Percentiles rank a stretch among this genome's conserved stretches.
These are phyloP conservation scores for Gryllus bimaculatus DNA, from an alignment of 1,140 invertebrate species.

Conservation along the genomic window DNA sequence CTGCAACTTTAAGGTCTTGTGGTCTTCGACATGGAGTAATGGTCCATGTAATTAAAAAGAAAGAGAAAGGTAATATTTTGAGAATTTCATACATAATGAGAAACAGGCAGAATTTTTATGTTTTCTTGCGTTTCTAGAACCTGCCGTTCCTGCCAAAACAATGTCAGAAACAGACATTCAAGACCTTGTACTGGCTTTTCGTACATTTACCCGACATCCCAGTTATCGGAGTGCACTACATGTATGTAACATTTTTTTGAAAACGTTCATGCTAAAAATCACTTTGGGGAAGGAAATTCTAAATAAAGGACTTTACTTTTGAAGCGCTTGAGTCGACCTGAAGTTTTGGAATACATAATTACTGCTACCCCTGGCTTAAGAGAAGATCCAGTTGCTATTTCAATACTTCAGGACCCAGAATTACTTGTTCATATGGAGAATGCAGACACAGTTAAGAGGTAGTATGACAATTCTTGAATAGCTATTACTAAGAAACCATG, in stretches of 20 bases:
- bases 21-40: slow-evolving; percentile 42
- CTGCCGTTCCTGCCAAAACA: slow-evolving; percentile 25
- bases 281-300: neutral
- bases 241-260: slow-evolving; percentile 27
- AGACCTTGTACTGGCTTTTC: slow-evolving; percentile 38
- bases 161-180: slow-evolving; percentile 37
- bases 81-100: neutral
- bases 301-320: slow-evolving; percentile 18
- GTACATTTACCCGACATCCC: slow-evolving; percentile 37
- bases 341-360: slow-evolving; percentile 46
- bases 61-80: slow-evolving; percentile 29
- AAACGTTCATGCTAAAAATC: no score
- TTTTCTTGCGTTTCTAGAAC: slow-evolving; percentile 20
- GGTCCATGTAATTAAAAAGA: slow-evolving; percentile 42
- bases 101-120: neutral
- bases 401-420: slow-evolving; percentile 47
- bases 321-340: slow-evolving; percentile 41
- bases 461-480: neutral
- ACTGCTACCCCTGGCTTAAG: slow-evolving; percentile 39
- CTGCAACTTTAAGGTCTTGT: slow-evolving; percentile 37
- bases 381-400: slow-evolving; percentile 44
- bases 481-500: neutral
- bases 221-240: slow-evolving; percentile 38
- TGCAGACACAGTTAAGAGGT: slow-evolving; percentile 40
- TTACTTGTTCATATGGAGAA: slow-evolving; percentile 43